A percentile compares a stretch with the other conserved stretches of the same genome.
These are phyloP conservation scores for Eupithecia pulchellata DNA, from an alignment of 2,888 invertebrate species.

Conservation along the genomic window DNA sequence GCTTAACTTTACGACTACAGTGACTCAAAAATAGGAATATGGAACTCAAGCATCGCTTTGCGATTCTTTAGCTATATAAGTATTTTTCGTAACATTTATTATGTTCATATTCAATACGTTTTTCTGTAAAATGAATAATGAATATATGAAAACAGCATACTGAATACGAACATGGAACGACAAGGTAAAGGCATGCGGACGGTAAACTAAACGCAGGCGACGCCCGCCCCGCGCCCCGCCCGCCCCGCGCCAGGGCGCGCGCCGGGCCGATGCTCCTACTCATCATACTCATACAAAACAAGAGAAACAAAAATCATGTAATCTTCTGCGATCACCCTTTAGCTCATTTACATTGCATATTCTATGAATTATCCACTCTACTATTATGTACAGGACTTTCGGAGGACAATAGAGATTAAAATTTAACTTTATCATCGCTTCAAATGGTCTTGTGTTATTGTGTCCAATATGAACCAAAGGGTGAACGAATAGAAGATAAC, in stretches of 20 bases:
- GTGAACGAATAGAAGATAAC: background rate
- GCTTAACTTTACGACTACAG: slow-evolving; percentile 45
- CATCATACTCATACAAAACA: slow-evolving; percentile 50
- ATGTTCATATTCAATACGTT: slow-evolving; percentile 41
- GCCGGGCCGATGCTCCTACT: slow-evolving; percentile 49
- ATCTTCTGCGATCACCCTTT: slow-evolving; percentile 10
- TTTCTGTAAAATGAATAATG: slow-evolving; percentile 24
- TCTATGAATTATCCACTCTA: background rate
- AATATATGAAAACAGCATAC: slow-evolving; percentile 27
- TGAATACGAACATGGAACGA: slow-evolving; percentile 34
- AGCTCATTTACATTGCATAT: background rate
- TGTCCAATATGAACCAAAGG: background rate
- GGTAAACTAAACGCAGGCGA: slow-evolving; percentile 45
- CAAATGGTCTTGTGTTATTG: background rate
- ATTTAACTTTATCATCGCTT: background rate
- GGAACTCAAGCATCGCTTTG: slow-evolving; percentile 43
- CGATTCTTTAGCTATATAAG: slow-evolving; percentile 39
- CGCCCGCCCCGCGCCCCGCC: slow-evolving; percentile 44
- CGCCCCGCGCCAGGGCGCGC: slow-evolving; percentile 20
- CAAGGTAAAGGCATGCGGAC: slow-evolving; percentile 36
- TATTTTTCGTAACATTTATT: slow-evolving; percentile 33
- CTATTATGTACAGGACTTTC: background rate
- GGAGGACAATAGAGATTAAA: background rate
- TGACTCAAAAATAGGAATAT: slow-evolving; percentile 48
- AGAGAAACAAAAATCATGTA: slow-evolving; percentile 52